phyloP scores from a whole-genome alignment of 2,113 vertebrate genomes.

The Cebidichthys violaceus region DNA sequence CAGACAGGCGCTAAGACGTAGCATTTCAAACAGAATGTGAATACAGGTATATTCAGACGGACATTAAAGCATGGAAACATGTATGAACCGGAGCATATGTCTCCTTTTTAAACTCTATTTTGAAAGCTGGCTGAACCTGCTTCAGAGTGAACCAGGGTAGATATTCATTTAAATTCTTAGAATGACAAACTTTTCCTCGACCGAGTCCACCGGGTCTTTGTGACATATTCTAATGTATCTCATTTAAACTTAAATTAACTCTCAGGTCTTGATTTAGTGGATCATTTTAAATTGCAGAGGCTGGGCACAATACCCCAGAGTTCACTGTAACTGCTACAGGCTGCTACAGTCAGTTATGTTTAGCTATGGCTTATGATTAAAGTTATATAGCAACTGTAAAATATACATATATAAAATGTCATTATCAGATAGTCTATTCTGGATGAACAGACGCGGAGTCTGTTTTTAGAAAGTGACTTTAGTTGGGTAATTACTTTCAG shows the following conservation, averaged over 20 bases:
- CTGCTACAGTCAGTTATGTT: neutral
- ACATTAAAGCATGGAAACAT: too few species aligned
- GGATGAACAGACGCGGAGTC: neutral
- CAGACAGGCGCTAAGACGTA: too few species aligned
- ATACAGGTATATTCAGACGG: too few species aligned
- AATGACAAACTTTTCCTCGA: neutral
- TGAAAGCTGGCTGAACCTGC: too few species aligned
- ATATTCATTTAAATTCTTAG: neutral
- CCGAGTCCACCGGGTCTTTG: neutral
- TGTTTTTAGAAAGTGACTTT: neutral
- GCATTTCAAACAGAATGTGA: too few species aligned
- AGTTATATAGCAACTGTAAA: neutral
- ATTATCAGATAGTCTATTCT: neutral
- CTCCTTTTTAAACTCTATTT: neutral
- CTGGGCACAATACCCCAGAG: neutral
- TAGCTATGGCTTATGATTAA: conserved; percentile 1
- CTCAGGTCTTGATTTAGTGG: neutral
- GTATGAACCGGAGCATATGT: too few species aligned
- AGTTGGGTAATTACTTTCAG: neutral
- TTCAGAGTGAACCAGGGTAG: too few species aligned
- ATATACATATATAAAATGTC: neutral
- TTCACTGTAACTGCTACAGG: neutral
- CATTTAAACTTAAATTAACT: neutral
- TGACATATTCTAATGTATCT: neutral
- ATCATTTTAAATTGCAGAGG: neutral